Evolutionary conservation across 2,888 invertebrate genomes (phyloP).

Genomic region (Prionchulus punctatus): DNA sequence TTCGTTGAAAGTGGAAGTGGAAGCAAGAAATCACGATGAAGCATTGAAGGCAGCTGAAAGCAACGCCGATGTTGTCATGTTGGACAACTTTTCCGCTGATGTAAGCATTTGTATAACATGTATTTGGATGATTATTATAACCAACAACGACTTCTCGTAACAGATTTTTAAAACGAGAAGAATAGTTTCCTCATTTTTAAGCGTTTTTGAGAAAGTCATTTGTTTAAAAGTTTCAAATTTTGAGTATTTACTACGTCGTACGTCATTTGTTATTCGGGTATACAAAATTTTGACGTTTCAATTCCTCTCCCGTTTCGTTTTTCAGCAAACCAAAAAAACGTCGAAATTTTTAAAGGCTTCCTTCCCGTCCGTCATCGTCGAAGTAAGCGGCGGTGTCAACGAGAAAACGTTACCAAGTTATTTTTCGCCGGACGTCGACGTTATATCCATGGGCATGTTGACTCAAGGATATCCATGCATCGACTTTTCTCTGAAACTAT

Average conservation of each 20-base stretch:
- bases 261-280: no score
- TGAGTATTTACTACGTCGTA: no score
- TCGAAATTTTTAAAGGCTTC: conserved; percentile 28
- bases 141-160: no score
- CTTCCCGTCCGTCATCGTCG: conserved; percentile 31
- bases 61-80: conserved; percentile 37
- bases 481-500: conserved; percentile 36
- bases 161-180: no score
- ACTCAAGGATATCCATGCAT: conserved; percentile 36
- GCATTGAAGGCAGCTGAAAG: conserved; percentile 34
- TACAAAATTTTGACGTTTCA: no score
- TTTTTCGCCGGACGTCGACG: conserved; percentile 30
- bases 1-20: conserved; percentile 36
- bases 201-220: no score
- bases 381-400: conserved; percentile 37
- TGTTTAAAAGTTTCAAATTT: no score
- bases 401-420: conserved; percentile 28
- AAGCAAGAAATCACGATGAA: conserved; percentile 34
- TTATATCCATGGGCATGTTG: conserved; percentile 34
- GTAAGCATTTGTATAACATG: conserved; percentile 18
- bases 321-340: conserved; percentile 25
- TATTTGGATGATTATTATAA: no score
- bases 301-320: no score
- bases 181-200: no score
- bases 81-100: conserved; percentile 36